A percentile compares a stretch with the other conserved stretches of the same genome.
These are phyloP conservation scores for Apotomis betuletana DNA, from an alignment of 2,888 invertebrate species.

Conservation along the genomic window DNA sequence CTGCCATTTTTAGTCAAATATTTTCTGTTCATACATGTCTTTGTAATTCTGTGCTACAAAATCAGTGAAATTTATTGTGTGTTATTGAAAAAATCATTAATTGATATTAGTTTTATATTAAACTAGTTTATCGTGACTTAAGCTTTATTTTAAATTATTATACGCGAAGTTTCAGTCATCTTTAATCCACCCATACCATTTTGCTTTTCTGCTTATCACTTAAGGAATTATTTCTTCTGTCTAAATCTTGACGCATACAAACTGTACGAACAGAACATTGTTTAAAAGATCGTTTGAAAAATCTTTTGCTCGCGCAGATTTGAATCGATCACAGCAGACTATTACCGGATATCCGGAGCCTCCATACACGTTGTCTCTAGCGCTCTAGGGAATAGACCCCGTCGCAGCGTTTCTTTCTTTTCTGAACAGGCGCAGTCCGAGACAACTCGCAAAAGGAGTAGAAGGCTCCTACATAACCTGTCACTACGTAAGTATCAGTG, in stretches of 20 bases:
- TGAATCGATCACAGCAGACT: slow-evolving; percentile 60
- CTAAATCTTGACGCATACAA: slow-evolving; percentile 13
- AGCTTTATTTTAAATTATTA: slow-evolving; percentile 16
- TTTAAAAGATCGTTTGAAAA: slow-evolving; percentile 5
- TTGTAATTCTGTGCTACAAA: slow-evolving; percentile 64
- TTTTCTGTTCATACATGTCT: slow-evolving; percentile 74
- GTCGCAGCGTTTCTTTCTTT: slow-evolving; percentile 81
- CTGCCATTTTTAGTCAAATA: slow-evolving; percentile 80
- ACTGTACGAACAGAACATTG: background rate
- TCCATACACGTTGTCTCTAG: slow-evolving; percentile 81
- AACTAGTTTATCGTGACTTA: slow-evolving; percentile 47
- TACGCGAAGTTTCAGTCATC: slow-evolving; percentile 20
- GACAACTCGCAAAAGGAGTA: slow-evolving; percentile 83
- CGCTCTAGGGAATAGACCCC: slow-evolving; percentile 77
- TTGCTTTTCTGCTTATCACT: slow-evolving; percentile 13
- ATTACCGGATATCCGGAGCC: slow-evolving; percentile 79
- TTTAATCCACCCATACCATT: slow-evolving; percentile 13
- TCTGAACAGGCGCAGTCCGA: slow-evolving; percentile 83
- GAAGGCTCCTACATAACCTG: slow-evolving; percentile 84
- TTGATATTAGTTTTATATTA: slow-evolving; percentile 54
- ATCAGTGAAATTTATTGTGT: slow-evolving; percentile 75
- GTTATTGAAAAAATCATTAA: slow-evolving; percentile 63
- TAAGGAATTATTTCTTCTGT: slow-evolving; percentile 6
- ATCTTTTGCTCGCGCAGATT: slow-evolving; percentile 47
- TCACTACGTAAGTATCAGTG: slow-evolving; percentile 81